Conservation (phyloP, 2,113 vertebrate genomes). For the Chroicocephalus ridibundus region DNA sequence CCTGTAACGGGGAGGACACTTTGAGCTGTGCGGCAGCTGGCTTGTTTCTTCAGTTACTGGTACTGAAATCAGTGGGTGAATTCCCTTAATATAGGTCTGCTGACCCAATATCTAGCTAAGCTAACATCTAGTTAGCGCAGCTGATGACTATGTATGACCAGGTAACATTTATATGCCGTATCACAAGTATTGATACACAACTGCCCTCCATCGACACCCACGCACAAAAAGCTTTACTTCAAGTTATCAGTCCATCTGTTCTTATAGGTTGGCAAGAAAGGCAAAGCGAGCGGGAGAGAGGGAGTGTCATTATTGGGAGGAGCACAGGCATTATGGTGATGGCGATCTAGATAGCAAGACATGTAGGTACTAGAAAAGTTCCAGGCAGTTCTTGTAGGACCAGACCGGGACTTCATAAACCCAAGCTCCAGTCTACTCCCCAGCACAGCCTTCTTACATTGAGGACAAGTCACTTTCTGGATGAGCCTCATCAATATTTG, state of each 20-base stretch:
- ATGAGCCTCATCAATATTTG: background rate
- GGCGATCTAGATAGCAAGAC: slow-evolving; percentile 8
- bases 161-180: background rate
- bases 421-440: background rate
- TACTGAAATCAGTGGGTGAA: background rate
- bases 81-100: background rate
- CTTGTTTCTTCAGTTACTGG: background rate
- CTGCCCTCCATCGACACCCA: background rate
- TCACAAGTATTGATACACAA: background rate
- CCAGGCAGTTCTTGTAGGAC: background rate
- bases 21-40: background rate
- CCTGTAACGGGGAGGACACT: background rate
- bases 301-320: slow-evolving; percentile 5
- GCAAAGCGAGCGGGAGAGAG: background rate
- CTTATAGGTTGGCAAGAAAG: background rate
- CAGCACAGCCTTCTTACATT: background rate
- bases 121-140: background rate
- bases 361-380: slow-evolving; percentile 34
- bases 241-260: background rate
- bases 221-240: background rate
- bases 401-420: background rate
- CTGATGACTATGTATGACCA: background rate
- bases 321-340: background rate
- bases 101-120: background rate
- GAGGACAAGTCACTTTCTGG: background rate